Evolutionary conservation across 1,140 invertebrate species (phyloP), one percentile per base, ranked within the genome.

Genomic region (Pseudachorutes palmiensis): DNA sequence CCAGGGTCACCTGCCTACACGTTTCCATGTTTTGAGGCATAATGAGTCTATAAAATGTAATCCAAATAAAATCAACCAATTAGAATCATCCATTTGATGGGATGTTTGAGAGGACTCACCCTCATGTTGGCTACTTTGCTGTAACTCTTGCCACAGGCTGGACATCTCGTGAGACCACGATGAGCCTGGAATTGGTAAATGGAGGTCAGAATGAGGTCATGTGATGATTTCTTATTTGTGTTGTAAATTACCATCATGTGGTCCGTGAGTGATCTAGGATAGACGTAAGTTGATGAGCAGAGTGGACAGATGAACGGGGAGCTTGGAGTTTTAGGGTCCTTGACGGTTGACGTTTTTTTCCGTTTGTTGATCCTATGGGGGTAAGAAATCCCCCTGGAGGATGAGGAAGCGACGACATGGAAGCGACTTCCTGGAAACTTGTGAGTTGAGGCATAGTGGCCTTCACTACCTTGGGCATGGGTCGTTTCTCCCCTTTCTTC

Each of bases 191-290:
- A n/a, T n/a, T n/a, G n/a, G n/a, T n/a, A n/a, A n/a, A n/a, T n/a
- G n/a, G n/a, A n/a, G n/a, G n/a, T n/a, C n/a, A n/a, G n/a, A n/a
- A n/a, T n/a, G n/a, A n/a, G n/a, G n/a, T n/a, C n/a, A n/a, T n/a
- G n/a, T n/a, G n/a, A n/a, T n/a, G n/a, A n/a, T n/a, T n/a, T n/a
- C n/a, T n/a, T n/a, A n/a, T n/a, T n/a, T n/a, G n/a, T n/a, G n/a
- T n/a, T n/a, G n/a, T n/a, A n/a, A n/a, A n/a, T n/a, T 55, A 81
- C 80, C 72, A 81, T 81, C 77, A 80, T 81, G 77, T 82, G 81
- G 75, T 81, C 81, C 77, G 80, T 81, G 77, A 82, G 79, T 22
- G 68, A 72, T 1, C 71, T 67, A 60, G 67, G 71, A 49, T 72
- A 68, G 16, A 55, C 66, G 33, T 72, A 72, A 31, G 49, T n/a